These are phyloP conservation scores for Cheirogaleus major DNA, from an alignment of 2,797 vertebrate genomes.

Conservation along the genomic window DNA sequence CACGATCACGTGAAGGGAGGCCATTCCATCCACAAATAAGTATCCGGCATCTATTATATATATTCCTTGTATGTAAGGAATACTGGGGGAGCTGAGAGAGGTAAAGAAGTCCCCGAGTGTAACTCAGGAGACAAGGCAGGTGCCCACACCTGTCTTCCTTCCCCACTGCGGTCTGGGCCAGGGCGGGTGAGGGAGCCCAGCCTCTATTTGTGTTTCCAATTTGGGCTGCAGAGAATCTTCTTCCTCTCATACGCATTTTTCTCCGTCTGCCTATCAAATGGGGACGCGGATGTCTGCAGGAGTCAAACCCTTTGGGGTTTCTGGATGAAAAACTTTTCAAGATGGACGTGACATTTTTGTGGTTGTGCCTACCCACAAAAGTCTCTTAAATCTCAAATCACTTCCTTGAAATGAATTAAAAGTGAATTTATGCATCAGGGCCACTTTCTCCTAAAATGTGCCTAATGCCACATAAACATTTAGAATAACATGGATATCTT, in stretches of 20 bases:
- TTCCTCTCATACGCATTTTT: not conserved
- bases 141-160: fast-evolving
- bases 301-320: not conserved
- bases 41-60: not conserved
- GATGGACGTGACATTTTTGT: not conserved
- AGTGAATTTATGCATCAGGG: not conserved
- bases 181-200: not conserved
- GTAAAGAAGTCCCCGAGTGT: not conserved
- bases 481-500: not conserved
- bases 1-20: not conserved
- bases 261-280: not conserved
- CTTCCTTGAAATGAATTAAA: conserved; percentile 23
- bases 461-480: not conserved
- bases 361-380: not conserved
- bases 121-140: not conserved
- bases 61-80: not conserved
- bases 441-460: not conserved
- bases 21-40: not conserved
- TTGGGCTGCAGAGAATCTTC: not conserved
- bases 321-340: not conserved
- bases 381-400: conserved; percentile 20
- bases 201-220: not conserved
- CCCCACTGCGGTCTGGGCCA: not conserved
- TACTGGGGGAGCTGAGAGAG: too few relatives aligned
- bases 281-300: not conserved